phyloP scores from a whole-genome alignment of 2,797 vertebrate genomes.

The Leptatherina wallacei region DNA sequence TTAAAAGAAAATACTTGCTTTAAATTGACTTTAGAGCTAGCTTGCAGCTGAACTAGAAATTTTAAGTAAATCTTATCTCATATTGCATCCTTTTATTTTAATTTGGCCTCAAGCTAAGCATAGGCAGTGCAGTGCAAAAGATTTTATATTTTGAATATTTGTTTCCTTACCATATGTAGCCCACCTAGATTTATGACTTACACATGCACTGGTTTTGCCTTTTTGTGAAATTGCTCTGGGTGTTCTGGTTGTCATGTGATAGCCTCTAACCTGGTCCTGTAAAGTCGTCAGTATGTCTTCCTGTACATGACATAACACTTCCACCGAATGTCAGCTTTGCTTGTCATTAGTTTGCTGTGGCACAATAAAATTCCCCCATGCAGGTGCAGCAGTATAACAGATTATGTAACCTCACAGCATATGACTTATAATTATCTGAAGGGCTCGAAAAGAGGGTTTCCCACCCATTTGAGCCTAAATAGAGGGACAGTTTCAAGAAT shows the following conservation, averaged over 20 bases:
- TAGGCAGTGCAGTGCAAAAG: not conserved
- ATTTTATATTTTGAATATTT: not conserved
- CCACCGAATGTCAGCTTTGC: not conserved
- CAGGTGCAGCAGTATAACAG: not conserved
- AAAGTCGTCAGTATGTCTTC: not conserved
- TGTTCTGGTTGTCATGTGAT: not conserved
- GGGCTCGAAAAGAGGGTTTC: too few species aligned
- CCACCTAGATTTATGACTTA: not conserved
- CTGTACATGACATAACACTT: not conserved
- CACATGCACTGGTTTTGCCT: too few species aligned
- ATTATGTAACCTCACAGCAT: not conserved
- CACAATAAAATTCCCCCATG: not conserved
- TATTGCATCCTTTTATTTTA: too few species aligned
- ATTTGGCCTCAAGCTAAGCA: too few species aligned
- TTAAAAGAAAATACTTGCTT: not conserved
- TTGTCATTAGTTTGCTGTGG: not conserved
- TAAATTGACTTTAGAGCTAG: constrained; percentile 29
- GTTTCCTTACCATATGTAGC: too few species aligned
- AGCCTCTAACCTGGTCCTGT: too few species aligned
- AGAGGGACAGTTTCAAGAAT: not conserved
- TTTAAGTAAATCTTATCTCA: too few species aligned
- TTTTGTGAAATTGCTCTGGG: not conserved
- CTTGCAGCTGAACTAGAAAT: constrained; percentile 4
- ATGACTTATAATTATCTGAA: not conserved
- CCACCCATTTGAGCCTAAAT: not conserved